phyloP scores from a whole-genome alignment of 2,888 invertebrate species.

The Xanthorhoe spadicearia region DNA sequence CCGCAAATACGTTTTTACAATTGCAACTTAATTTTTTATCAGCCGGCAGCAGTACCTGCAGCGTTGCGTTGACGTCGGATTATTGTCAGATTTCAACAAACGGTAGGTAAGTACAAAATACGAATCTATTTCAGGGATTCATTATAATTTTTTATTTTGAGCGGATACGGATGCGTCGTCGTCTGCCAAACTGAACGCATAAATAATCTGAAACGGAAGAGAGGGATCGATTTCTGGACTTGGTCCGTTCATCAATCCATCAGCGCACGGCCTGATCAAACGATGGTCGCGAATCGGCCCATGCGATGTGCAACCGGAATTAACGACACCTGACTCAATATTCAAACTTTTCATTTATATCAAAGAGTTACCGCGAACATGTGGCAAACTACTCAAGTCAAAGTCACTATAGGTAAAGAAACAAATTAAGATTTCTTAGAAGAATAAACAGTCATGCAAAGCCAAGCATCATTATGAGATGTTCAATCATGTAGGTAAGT shows the following conservation, averaged over 20 bases:
- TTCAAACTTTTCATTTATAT: constrained; percentile 29
- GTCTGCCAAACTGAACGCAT: constrained; percentile 65
- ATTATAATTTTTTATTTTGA: constrained; percentile 50
- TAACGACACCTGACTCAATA: constrained; percentile 50
- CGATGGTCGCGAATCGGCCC: constrained; percentile 62
- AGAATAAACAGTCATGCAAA: background rate
- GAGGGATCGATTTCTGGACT: constrained; percentile 62
- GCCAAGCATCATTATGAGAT: background rate
- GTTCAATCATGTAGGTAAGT: too few species aligned
- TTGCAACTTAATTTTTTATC: constrained; percentile 34
- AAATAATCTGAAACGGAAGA: constrained; percentile 67
- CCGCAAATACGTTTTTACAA: constrained; percentile 36
- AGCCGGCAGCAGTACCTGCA: constrained; percentile 32
- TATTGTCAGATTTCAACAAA: constrained; percentile 17
- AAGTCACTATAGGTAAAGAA: background rate
- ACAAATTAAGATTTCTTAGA: background rate
- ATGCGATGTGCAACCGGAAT: constrained; percentile 39
- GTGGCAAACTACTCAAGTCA: constrained; percentile 10
- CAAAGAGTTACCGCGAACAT: constrained; percentile 36
- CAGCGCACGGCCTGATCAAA: constrained; percentile 71
- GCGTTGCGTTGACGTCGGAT: constrained; percentile 21
- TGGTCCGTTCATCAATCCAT: constrained; percentile 69
- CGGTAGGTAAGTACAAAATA: constrained; percentile 22
- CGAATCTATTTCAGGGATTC: constrained; percentile 38
- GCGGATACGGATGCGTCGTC: constrained; percentile 61